These are phyloP conservation scores for Limnephilus lunatus DNA, from an alignment of 2,888 invertebrate species.

Conservation along the genomic window DNA sequence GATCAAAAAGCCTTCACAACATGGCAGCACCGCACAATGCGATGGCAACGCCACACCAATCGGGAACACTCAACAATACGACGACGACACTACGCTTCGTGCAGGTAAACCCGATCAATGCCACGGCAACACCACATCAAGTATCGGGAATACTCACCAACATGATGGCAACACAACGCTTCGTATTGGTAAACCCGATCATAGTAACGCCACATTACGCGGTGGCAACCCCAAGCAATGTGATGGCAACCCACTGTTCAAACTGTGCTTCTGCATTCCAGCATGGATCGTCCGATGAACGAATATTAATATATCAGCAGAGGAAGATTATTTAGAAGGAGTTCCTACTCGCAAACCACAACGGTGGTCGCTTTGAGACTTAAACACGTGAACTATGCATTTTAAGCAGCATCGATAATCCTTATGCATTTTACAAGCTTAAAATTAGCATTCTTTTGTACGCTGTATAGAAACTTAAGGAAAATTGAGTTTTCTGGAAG, in stretches of 20 bases:
- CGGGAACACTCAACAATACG: neutral
- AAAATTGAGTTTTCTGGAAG: neutral
- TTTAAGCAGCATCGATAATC: constrained; percentile 20
- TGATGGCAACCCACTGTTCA: constrained; percentile 59
- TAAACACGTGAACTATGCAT: constrained; percentile 27
- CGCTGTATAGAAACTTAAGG: constrained; percentile 42
- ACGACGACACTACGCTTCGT: neutral
- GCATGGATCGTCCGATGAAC: constrained; percentile 44
- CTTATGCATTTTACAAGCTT: constrained; percentile 41
- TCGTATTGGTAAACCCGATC: neutral
- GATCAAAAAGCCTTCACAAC: neutral
- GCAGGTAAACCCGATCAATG: neutral
- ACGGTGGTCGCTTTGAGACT: constrained; percentile 8
- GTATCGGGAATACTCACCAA: neutral
- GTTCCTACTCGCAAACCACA: constrained; percentile 10
- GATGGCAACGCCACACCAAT: neutral
- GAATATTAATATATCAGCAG: constrained; percentile 30
- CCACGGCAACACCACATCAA: neutral
- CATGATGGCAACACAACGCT: neutral
- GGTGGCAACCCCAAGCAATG: neutral
- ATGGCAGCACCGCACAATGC: neutral
- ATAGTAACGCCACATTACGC: neutral
- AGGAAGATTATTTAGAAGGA: constrained; percentile 21
- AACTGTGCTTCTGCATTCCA: constrained; percentile 62
- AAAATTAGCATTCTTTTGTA: constrained; percentile 45